A percentile compares a stretch with the other conserved stretches of the same genome.
Evolutionary conservation across 2,113 vertebrate species (phyloP).

Genomic region (Cryptomyrus ogoouensis): DNA sequence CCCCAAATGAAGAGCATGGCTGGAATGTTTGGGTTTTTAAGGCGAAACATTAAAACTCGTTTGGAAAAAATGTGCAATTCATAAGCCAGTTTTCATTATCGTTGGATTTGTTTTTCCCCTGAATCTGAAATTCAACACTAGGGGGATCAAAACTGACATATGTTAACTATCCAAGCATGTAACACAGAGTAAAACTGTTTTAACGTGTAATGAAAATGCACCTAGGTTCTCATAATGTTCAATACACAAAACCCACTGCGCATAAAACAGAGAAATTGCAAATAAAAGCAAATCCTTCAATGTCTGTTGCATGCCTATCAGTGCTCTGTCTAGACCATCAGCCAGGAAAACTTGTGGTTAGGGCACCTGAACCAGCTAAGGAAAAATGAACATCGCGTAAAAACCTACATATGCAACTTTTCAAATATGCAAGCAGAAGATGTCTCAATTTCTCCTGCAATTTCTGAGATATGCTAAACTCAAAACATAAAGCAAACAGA

Average conservation of each 20-base stretch:
- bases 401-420: background rate
- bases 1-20: background rate
- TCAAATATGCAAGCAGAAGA: background rate
- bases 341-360: background rate
- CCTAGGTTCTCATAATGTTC: background rate
- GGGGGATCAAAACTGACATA: background rate
- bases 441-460: background rate
- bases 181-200: background rate
- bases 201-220: background rate
- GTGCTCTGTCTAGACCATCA: background rate
- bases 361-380: background rate
- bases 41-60: background rate
- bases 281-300: background rate
- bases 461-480: background rate
- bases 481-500: background rate
- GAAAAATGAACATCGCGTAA: background rate
- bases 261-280: background rate
- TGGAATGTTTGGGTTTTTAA: background rate
- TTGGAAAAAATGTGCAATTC: background rate
- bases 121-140: background rate
- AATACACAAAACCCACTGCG: background rate
- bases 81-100: slow-evolving; percentile 6
- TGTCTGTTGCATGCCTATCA: background rate
- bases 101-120: background rate
- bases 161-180: background rate